phyloP scores from a whole-genome alignment of 2,888 invertebrate species.

The Myopa tessellatipennis region DNA sequence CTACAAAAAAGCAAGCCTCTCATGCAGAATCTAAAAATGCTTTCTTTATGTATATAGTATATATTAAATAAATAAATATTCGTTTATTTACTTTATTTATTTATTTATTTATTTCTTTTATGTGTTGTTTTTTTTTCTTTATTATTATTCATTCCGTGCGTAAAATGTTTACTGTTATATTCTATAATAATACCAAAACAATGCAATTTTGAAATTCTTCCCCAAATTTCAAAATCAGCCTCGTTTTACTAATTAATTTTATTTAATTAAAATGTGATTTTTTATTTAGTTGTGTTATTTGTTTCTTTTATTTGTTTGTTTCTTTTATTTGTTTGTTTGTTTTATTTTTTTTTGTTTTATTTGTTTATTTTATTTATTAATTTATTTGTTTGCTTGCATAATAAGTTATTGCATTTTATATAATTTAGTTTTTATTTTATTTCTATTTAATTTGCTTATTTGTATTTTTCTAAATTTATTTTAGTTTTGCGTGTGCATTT shows the following conservation, averaged over 20 bases:
- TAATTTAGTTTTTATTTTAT: neutral
- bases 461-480: no score
- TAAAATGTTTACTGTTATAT: no score
- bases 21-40: neutral
- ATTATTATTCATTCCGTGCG: neutral
- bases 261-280: neutral
- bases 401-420: no score
- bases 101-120: neutral
- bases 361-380: conserved; percentile 22
- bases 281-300: neutral
- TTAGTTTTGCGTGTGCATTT: no score
- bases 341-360: conserved; percentile 35
- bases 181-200: conserved; percentile 53
- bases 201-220: conserved; percentile 67
- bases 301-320: neutral
- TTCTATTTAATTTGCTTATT: no score
- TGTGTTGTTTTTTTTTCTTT: conserved; percentile 28
- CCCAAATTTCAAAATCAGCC: conserved; percentile 67
- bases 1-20: neutral
- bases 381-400: no score
- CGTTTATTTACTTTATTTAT: conserved; percentile 33
- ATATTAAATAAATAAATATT: conserved; percentile 38
- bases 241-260: conserved; percentile 53
- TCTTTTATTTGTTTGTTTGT: conserved; percentile 16
- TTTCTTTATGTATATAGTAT: conserved; percentile 5